phyloP scores from a whole-genome alignment of 2,888 invertebrate species.

The Ferdinandea cuprea region DNA sequence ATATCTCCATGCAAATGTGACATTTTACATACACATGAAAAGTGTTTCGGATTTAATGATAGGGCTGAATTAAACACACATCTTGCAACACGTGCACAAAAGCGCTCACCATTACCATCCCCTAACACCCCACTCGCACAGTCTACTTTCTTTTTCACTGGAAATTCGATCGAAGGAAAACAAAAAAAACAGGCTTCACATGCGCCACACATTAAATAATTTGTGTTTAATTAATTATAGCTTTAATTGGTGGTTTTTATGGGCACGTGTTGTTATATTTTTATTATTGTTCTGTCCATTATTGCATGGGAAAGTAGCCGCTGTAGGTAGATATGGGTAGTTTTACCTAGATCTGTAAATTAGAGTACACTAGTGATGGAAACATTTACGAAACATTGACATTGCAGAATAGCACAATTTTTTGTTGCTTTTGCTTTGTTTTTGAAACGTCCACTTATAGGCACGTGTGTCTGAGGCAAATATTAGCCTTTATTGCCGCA shows the following conservation, averaged over 20 bases:
- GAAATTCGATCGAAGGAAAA: slow-evolving; percentile 24
- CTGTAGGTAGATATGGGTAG: background rate
- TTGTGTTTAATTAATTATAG: slow-evolving; percentile 55
- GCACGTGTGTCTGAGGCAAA: background rate
- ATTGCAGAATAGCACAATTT: too few relatives aligned
- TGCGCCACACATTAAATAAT: slow-evolving; percentile 50
- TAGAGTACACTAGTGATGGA: too few relatives aligned
- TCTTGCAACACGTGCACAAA: too few relatives aligned
- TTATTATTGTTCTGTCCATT: slow-evolving; percentile 7
- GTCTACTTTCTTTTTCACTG: background rate
- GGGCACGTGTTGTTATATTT: slow-evolving; percentile 48
- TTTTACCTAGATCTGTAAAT: too few relatives aligned
- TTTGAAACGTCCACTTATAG: background rate
- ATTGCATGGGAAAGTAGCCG: background rate
- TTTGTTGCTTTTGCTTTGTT: too few relatives aligned
- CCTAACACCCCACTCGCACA: background rate
- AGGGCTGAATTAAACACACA: too few relatives aligned
- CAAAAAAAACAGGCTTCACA: slow-evolving; percentile 20
- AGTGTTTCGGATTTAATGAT: too few relatives aligned
- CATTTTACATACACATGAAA: too few relatives aligned
- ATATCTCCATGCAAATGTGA: too few relatives aligned
- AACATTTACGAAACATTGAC: too few relatives aligned
- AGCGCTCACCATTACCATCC: background rate
- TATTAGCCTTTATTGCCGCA: background rate
- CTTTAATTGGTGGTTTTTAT: slow-evolving; percentile 50